These are phyloP conservation scores for Arnoldichthys spilopterus DNA, from an alignment of 2,797 vertebrate genomes.

Conservation along the genomic window DNA sequence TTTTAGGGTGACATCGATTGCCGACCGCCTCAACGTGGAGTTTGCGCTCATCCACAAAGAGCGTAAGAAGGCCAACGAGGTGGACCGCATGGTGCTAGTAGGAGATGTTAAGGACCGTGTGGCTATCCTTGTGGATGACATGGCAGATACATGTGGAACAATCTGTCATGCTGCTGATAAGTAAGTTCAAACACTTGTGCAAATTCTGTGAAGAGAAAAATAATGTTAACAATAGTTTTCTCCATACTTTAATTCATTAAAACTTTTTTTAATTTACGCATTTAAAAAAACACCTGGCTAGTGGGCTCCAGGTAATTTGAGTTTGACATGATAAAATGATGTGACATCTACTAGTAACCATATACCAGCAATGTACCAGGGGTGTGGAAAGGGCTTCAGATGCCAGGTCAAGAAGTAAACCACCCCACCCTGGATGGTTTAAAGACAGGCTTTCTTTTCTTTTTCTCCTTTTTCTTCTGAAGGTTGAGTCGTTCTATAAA, in stretches of 20 bases:
- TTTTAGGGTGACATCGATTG: constrained; percentile 96
- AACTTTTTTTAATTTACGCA: too few species aligned
- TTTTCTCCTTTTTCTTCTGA: neutral
- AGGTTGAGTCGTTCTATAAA: neutral
- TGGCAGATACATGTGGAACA: constrained; percentile 98
- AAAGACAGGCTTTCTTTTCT: neutral
- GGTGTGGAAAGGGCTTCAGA: too few species aligned
- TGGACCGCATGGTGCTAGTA: constrained; percentile 97
- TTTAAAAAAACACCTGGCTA: too few species aligned
- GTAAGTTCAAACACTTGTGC: constrained; percentile 72
- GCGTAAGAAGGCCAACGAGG: constrained; percentile 97
- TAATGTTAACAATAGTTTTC: too few species aligned
- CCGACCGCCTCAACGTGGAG: constrained; percentile 95
- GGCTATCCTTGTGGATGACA: constrained; percentile 97
- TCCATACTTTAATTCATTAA: neutral
- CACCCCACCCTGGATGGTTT: neutral
- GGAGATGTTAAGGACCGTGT: constrained; percentile 95
- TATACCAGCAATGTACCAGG: too few species aligned
- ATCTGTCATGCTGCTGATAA: constrained; percentile 97
- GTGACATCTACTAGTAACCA: too few species aligned
- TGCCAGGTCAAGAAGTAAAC: neutral
- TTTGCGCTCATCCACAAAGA: constrained; percentile 99
- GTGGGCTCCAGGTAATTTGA: too few species aligned
- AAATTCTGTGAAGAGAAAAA: too few species aligned
- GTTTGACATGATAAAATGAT: too few species aligned